A percentile compares a stretch with the other conserved stretches of the same genome.
These are phyloP conservation scores for Hermaeophaga mercurialis DNA, from an alignment of 2,888 invertebrate species.

Conservation along the genomic window DNA sequence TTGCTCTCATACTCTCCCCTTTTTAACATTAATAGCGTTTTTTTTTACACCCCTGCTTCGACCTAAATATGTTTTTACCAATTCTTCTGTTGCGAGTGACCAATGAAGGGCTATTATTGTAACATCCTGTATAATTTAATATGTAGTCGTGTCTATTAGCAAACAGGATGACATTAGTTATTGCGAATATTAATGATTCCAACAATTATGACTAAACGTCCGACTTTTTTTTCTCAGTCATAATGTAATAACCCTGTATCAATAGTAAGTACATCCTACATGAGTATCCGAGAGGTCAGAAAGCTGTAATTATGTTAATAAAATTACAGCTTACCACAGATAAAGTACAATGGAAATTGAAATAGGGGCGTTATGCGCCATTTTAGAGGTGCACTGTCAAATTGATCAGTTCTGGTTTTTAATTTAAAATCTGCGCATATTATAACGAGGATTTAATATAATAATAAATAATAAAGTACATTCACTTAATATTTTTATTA, in stretches of 20 bases:
- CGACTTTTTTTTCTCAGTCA: conserved; percentile 17
- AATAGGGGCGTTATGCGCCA: conserved; percentile 29
- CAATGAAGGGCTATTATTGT: too few species aligned
- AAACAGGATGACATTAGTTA: neutral
- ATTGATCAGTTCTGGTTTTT: neutral
- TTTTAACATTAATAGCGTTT: too few species aligned
- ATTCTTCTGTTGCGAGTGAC: too few species aligned
- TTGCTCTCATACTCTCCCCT: too few species aligned
- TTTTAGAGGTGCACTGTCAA: conserved; percentile 2
- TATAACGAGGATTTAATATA: too few species aligned
- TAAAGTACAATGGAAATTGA: conserved; percentile 34
- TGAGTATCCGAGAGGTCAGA: conserved; percentile 21
- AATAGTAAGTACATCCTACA: conserved; percentile 34
- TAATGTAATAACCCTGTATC: conserved; percentile 24
- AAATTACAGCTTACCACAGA: conserved; percentile 31
- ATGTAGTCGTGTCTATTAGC: neutral
- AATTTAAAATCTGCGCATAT: neutral
- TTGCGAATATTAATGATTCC: conserved; percentile 5
- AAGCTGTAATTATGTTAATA: conserved; percentile 36
- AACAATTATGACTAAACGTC: conserved; percentile 12
- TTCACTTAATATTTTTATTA: too few species aligned
- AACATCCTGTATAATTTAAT: too few species aligned
- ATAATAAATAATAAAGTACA: too few species aligned
- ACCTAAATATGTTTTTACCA: too few species aligned
- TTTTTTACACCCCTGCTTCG: too few species aligned